Percentiles rank a stretch among this genome's conserved stretches.
These are phyloP conservation scores for Drosophila lacteicornis DNA, from an alignment of 1,140 invertebrate genomes.

Conservation along the genomic window DNA sequence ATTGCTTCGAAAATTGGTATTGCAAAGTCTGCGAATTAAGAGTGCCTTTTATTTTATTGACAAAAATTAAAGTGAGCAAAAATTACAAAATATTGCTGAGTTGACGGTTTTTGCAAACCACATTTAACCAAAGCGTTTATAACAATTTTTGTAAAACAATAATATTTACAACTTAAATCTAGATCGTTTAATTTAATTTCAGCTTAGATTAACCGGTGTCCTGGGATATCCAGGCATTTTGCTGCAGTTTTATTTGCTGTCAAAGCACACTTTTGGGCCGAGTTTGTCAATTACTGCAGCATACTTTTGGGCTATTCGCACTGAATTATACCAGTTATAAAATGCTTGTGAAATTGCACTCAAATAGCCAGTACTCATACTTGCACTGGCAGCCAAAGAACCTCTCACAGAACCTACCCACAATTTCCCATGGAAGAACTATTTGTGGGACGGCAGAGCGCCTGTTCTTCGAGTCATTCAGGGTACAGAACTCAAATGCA, in stretches of 20 bases:
- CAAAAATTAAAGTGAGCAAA: too few species aligned
- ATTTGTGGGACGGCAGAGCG: background rate
- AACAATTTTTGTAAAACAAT: too few species aligned
- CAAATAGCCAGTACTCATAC: background rate
- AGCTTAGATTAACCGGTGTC: too few species aligned
- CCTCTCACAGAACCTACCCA: too few species aligned
- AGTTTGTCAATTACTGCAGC: background rate
- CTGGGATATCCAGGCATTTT: background rate
- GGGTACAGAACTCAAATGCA: background rate
- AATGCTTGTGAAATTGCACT: background rate
- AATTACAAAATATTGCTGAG: background rate
- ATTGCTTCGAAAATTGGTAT: too few species aligned
- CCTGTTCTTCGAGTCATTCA: background rate
- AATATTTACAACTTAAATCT: background rate
- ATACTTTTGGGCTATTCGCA: too few species aligned
- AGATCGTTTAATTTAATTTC: too few species aligned
- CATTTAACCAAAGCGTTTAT: too few species aligned
- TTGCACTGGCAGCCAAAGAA: background rate
- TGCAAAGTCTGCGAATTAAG: background rate
- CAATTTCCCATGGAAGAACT: background rate
- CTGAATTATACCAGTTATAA: background rate
- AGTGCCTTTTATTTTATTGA: too few species aligned
- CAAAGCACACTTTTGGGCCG: constrained; percentile 1
- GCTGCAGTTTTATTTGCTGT: too few species aligned
- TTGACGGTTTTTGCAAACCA: background rate